Conservation (phyloP, 2,888 invertebrate genomes). For the Patella depressa region DNA sequence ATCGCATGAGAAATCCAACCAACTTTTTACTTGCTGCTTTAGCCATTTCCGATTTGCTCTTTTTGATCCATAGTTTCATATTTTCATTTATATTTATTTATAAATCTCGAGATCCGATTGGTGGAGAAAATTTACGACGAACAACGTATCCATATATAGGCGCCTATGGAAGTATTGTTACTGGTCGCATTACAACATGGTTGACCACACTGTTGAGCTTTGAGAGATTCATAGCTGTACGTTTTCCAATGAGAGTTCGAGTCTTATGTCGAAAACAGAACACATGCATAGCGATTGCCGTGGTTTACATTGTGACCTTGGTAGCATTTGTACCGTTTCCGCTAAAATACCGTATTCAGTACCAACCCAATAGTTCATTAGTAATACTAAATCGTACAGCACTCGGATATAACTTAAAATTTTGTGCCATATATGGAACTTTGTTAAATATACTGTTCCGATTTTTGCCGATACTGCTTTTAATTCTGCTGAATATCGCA, state of each 20-base stretch:
- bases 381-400: constrained; percentile 43
- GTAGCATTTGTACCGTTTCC: constrained; percentile 56
- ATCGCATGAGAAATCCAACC: constrained; percentile 56
- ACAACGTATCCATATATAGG: constrained; percentile 54
- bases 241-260: constrained; percentile 59
- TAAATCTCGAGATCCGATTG: constrained; percentile 38
- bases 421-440: constrained; percentile 52
- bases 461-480: constrained; percentile 52
- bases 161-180: constrained; percentile 57
- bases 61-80: constrained; percentile 52
- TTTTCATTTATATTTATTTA: constrained; percentile 52
- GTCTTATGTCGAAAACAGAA: constrained; percentile 49
- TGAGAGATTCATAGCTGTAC: constrained; percentile 62
- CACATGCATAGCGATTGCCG: constrained; percentile 47
- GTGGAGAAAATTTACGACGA: constrained; percentile 41
- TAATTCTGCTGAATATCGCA: constrained; percentile 49
- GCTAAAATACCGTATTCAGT: constrained; percentile 49
- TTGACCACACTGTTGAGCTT: constrained; percentile 54
- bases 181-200: constrained; percentile 57
- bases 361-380: constrained; percentile 35
- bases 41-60: constrained; percentile 55
- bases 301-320: constrained; percentile 52
- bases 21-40: constrained; percentile 56
- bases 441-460: constrained; percentile 55
- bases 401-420: constrained; percentile 49